Percentiles rank a stretch among this genome's conserved stretches.
These are phyloP conservation scores for Coelopa pilipes DNA, from an alignment of 2,888 invertebrate genomes.

Conservation along the genomic window DNA sequence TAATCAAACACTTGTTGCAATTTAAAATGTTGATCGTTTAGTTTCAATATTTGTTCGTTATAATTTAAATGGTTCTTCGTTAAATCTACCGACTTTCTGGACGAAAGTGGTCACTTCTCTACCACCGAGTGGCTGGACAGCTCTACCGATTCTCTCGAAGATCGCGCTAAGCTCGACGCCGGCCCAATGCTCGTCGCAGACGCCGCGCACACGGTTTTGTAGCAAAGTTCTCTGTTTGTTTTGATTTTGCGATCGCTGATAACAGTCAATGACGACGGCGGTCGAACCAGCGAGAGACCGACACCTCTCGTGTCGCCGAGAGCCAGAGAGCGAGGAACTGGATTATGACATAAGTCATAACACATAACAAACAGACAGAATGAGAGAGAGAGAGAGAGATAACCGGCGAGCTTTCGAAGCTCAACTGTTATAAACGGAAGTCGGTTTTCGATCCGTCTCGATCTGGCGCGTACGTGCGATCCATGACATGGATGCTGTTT, in stretches of 20 bases:
- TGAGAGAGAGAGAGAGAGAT: too few relatives aligned
- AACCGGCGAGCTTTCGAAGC: not conserved
- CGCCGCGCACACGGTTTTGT: constrained; percentile 30
- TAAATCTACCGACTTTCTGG: not conserved
- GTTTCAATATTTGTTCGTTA: too few relatives aligned
- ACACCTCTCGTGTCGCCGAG: too few relatives aligned
- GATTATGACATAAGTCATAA: too few relatives aligned
- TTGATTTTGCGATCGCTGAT: constrained; percentile 27
- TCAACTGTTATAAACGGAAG: constrained; percentile 20
- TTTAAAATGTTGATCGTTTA: too few relatives aligned
- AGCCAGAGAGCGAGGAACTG: not conserved
- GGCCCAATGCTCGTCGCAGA: constrained; percentile 24
- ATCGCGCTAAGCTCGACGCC: constrained; percentile 31
- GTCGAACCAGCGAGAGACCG: not conserved
- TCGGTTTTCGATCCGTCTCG: too few relatives aligned
- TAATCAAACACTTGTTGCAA: too few relatives aligned
- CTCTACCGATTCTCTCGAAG: constrained; percentile 6
- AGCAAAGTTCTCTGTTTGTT: constrained; percentile 28
- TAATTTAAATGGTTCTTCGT: too few relatives aligned
- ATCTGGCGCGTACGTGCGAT: too few relatives aligned
- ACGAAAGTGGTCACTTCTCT: not conserved
- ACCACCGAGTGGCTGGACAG: not conserved
- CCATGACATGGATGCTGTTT: too few relatives aligned
- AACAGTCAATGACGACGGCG: not conserved
- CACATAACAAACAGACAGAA: too few relatives aligned